Evolutionary conservation across 2,113 vertebrate genomes (phyloP).

Genomic region (Entelurus aequoreus): DNA sequence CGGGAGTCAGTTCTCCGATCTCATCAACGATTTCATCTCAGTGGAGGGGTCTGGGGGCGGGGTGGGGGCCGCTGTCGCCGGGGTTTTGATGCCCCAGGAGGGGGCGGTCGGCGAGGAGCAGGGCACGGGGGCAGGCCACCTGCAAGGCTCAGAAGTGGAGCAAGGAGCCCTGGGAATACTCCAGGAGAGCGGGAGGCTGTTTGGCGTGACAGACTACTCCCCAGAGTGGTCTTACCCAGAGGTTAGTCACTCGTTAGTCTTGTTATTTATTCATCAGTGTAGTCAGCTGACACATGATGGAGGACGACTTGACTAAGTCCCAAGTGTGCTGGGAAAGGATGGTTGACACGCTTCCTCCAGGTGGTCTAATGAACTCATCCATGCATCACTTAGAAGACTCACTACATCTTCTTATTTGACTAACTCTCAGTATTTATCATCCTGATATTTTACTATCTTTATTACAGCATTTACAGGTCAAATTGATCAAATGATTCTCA

Average conservation of each 20-base stretch:
- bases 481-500: too few relatives aligned
- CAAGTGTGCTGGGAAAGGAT: conserved; percentile 40
- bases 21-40: conserved; percentile 98
- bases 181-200: conserved; percentile 89
- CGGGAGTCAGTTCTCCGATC: conserved; percentile 97
- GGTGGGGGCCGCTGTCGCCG: conserved; percentile 58
- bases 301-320: conserved; percentile 14
- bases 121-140: conserved; percentile 57
- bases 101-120: conserved; percentile 73
- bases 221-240: conserved; percentile 98
- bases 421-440: too few relatives aligned
- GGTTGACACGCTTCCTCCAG: conserved; percentile 41
- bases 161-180: conserved; percentile 88
- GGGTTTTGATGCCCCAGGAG: conserved; percentile 65
- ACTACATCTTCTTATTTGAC: not conserved
- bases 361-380: conserved; percentile 52
- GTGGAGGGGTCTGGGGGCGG: conserved; percentile 84
- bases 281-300: conserved; percentile 42
- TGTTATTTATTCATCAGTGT: conserved; percentile 55
- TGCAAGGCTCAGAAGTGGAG: conserved; percentile 75
- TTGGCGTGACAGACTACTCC: conserved; percentile 97
- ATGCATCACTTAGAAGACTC: conserved; percentile 21
- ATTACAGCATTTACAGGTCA: too few relatives aligned
- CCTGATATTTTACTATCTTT: too few relatives aligned
- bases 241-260: conserved; percentile 74